Conservation (phyloP, 2,888 invertebrate genomes). For the Diarsia mendica region DNA sequence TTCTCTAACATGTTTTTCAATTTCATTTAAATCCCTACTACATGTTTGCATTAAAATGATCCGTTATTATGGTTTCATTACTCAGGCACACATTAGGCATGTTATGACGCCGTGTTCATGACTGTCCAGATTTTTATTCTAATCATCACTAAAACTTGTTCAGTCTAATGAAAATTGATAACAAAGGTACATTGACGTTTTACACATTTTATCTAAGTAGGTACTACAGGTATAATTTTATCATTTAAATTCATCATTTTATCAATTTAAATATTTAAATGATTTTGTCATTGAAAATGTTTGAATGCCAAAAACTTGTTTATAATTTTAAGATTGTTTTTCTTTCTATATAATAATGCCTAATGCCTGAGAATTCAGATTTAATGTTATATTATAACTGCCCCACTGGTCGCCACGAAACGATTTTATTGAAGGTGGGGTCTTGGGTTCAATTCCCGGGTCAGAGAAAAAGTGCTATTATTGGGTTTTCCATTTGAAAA, state of each 20-base stretch:
- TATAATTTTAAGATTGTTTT: not conserved
- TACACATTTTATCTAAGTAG: constrained; percentile 13
- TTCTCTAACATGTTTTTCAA: too few relatives aligned
- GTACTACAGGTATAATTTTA: constrained; percentile 1
- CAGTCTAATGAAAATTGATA: constrained; percentile 1
- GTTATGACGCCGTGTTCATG: not conserved
- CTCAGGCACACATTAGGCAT: not conserved
- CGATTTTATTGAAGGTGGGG: not conserved
- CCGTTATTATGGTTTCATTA: not conserved
- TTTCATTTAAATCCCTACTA: too few relatives aligned
- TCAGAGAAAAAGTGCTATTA: not conserved
- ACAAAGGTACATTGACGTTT: not conserved
- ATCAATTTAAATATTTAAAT: constrained; percentile 5
- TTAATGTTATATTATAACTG: not conserved
- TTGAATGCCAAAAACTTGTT: not conserved
- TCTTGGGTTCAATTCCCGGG: not conserved
- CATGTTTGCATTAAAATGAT: too few relatives aligned
- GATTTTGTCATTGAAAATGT: constrained; percentile 6
- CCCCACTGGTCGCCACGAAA: not conserved
- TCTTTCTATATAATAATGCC: not conserved
- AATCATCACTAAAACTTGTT: not conserved
- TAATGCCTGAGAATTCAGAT: not conserved
- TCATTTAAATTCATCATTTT: not conserved
- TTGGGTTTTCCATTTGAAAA: not conserved
- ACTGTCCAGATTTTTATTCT: constrained; percentile 1